Evolutionary conservation across 2,797 vertebrate genomes (phyloP).

Genomic region (Cossypha polioptera): DNA sequence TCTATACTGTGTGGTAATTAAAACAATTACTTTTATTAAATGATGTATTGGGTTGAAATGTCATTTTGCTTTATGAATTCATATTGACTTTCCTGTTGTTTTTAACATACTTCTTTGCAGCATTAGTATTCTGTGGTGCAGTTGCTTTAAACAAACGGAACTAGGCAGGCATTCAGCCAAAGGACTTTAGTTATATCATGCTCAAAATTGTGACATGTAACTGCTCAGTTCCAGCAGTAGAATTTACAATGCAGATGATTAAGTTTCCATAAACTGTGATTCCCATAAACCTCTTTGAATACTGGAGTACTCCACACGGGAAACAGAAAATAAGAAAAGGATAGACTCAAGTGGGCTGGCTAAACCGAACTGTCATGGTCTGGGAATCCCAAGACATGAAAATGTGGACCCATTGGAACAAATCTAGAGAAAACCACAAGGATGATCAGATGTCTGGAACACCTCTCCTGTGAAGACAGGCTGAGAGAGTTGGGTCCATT

Average conservation of each 20-base stretch:
- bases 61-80: background rate
- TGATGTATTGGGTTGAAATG: background rate
- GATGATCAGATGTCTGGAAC: background rate
- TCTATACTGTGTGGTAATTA: background rate
- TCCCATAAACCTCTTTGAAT: background rate
- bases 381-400: background rate
- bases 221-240: background rate
- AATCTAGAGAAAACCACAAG: background rate
- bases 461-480: background rate
- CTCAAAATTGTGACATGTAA: background rate
- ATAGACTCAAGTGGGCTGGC: background rate
- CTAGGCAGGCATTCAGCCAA: background rate
- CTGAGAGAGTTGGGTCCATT: background rate
- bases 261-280: background rate
- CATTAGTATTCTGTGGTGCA: background rate
- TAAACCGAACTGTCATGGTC: background rate
- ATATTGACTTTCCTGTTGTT: background rate
- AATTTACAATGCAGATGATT: background rate
- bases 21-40: background rate
- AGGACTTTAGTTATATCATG: background rate
- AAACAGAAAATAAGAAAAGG: background rate
- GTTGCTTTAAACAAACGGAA: background rate
- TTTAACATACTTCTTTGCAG: background rate
- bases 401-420: fast-evolving
- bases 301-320: background rate